Evolutionary conservation across 2,888 invertebrate species (phyloP), one percentile per base, ranked within the genome.

Genomic region (Ischnus inquisitorius): DNA sequence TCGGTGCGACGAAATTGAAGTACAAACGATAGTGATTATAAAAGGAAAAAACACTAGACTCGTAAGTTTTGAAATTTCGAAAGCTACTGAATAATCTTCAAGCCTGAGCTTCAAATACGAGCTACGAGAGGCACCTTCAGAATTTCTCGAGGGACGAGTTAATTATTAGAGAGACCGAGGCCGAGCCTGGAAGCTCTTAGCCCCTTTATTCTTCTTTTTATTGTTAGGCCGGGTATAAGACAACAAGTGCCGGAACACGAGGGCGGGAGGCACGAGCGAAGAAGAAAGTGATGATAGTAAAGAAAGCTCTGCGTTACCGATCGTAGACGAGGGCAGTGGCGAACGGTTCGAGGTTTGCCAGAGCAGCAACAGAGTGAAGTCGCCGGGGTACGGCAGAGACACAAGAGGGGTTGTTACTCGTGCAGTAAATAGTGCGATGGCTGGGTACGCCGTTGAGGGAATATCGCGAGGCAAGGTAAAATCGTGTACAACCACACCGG

Each of bases 301-400:
- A 39, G n/a, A 57, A 76, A 64, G 25, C 16, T 64, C 84, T 84
- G 75, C 8, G 71, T 84, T 84, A 84, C 81, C 84, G 82, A n/a
- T n/a, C n/a, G 65, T 84, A 41, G 84, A 75, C 76, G 79, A 76
- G 71, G 19, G 64, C 34, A 51, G 54, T 22, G 78, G 25, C n/a
- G 54, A 60, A 22, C 62, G 48, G 16, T 48, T 14, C 46, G 14
- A 14, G 14, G 41, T 19, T 16, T 22, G 64, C 74, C 57, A 60
- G 48, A 74, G 57, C 57, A 76, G 48, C 75, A 5, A 75, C 80
- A 82, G 80, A 86, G 86, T 79, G 84, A 80, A 78, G 81, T 64
- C 78, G 72, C 25, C 71, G 43, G 60, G 81, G 80, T 84, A 85
- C 54, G 79, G 67, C 71, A 62, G 72, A 43, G 68, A 64, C 41